Evolutionary conservation across 2,888 invertebrate genomes (phyloP), one percentile per base, ranked within the genome.

Genomic region (Adelphocoris suturalis): DNA sequence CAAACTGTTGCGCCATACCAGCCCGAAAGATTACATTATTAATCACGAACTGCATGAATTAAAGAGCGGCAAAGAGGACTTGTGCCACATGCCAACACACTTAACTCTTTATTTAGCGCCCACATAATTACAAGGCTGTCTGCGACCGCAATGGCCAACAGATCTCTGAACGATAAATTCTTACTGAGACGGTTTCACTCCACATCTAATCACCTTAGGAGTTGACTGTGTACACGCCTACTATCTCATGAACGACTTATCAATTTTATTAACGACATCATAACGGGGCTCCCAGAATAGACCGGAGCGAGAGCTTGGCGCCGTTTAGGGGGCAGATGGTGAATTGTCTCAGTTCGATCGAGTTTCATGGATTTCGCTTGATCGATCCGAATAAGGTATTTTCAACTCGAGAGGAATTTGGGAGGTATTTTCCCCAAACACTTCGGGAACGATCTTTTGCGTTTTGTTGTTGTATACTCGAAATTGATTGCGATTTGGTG

Each of bases 101-200:
- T 61, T 61, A 19, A 61, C 61, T 61, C 61, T 61, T 61, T 19
- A 61, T 61, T 61, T 61, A 61, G 61, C 61, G n/a, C 16, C 19
- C n/a, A 61, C 3, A 19, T 61, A 61, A 61, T 19, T 61, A 19
- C 61, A 19, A 61, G 61, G 61, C 61, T 19, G 61, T 52, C 16
- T 61, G 2, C 16, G 61, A 11, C 61, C n/a, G n/a, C 61, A 61
- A 61, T 61, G n/a, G 19, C 61, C 61, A 61, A 61, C 61, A n/a
- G 19, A 61, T 61, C 19, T 61, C 19, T 1, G n/a, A 19, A 61
- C 61, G 61, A 61, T 61, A 61, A 61, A 19, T 61, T 61, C 19
- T 61, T 2, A 2, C 19, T 4, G 19, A 19, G 61, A 9, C n/a
- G 19, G 14, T 61, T 61, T 61, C 19, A 61, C 61, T 19, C 9